phyloP scores from a whole-genome alignment of 2,797 vertebrate species.

The Gallinago stenura region DNA sequence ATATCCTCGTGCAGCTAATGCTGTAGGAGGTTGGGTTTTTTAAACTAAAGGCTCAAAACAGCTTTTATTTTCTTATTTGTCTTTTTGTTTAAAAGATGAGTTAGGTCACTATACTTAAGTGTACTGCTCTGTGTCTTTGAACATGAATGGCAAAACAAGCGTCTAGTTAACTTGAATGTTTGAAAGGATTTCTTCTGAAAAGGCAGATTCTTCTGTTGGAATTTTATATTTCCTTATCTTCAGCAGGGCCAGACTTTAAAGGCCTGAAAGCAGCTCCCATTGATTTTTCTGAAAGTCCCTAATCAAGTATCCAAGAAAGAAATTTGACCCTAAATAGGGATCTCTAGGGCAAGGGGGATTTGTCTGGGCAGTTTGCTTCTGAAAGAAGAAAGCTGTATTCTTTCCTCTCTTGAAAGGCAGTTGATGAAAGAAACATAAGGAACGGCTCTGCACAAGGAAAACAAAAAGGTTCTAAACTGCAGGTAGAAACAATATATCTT shows the following conservation, averaged over 20 bases:
- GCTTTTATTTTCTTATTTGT: background rate
- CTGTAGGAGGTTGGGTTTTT: background rate
- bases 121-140: background rate
- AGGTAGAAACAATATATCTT: conserved; percentile 12
- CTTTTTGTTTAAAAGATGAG: background rate
- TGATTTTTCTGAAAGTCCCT: conserved; percentile 17
- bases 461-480: background rate
- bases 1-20: background rate
- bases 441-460: background rate
- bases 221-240: conserved; percentile 20
- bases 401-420: background rate
- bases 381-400: background rate
- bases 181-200: conserved; percentile 15
- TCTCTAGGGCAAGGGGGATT: background rate
- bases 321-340: background rate
- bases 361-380: background rate
- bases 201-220: background rate
- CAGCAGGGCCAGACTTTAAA: background rate
- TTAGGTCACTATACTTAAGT: background rate
- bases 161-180: background rate
- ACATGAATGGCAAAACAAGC: background rate
- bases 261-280: background rate
- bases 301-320: conserved; percentile 11
- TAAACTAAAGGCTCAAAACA: background rate
- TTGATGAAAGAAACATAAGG: conserved; percentile 32